Evolutionary conservation across 2,888 invertebrate species (phyloP), one percentile per base, ranked within the genome.

Genomic region (Dorcus parallelipipedus): DNA sequence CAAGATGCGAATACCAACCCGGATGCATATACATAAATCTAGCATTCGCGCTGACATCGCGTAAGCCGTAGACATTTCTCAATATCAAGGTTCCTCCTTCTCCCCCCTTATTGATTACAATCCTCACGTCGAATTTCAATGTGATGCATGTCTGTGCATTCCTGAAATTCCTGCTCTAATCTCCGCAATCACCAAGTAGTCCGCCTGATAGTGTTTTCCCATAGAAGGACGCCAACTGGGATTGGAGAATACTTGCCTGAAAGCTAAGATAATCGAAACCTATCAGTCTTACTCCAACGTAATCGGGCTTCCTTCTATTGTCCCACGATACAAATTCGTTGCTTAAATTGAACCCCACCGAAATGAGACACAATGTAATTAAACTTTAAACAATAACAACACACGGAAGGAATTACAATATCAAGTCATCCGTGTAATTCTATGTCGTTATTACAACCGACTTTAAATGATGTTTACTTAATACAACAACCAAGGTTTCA

Each of bases 121-220:
- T 23, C 45, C 45, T 45, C 14, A 45, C 45, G 9, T 45, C 45
- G 33, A 60, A 59, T 59, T 49, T 54, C 54, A 53, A 51, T 51
- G 58, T 56, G 54, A 56, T 59, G 58, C 61, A 59, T 56, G 55
- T 54, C 38, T 33, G 52, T 39, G 56, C 53, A 59, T 57, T 58
- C 62, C 52, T 55, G 43, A 56, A 55, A 53, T 52, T 50, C 56
- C 53, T 60, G 52, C 49, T 52, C 49, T 62, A 62, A 62, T 62
- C 60, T 59, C 53, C 55, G 58, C 56, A 60, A 62, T 62, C 62
- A 50, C 40, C 52, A 52, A 50, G 57, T 60, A 62, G 60, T 62
- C 59, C 56, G 58, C 49, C 54, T 33, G 56, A 50, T 48, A 60
- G 58, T 63, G 63, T 63, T 63, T 60, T 56, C 51, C 58, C 56